Percentiles rank a stretch among this genome's conserved stretches.
phyloP scores from a whole-genome alignment of 1,140 invertebrate species.

The Nebria ingens region DNA sequence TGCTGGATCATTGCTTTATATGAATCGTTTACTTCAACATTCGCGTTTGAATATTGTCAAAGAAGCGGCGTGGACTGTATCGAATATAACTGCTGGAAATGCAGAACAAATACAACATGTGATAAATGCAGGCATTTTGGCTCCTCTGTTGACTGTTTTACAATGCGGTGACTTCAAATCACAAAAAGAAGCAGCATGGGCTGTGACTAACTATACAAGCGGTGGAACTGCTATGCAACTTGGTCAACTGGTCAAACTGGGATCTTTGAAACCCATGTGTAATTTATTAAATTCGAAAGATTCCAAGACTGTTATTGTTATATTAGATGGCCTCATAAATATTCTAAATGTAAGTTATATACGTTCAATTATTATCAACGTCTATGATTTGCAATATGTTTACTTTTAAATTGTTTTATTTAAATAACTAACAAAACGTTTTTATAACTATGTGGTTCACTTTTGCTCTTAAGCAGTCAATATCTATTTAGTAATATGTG shows the following conservation, averaged over 20 bases:
- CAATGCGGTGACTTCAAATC: constrained; percentile 96
- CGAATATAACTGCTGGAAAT: constrained; percentile 98
- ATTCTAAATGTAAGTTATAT: constrained; percentile 49
- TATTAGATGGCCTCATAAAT: constrained; percentile 85
- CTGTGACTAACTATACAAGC: constrained; percentile 96
- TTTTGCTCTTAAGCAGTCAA: too few relatives aligned
- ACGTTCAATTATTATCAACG: background rate
- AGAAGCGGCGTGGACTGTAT: constrained; percentile 98
- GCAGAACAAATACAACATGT: constrained; percentile 94
- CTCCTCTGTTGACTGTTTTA: constrained; percentile 57
- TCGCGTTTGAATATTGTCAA: constrained; percentile 57
- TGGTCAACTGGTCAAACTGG: constrained; percentile 73
- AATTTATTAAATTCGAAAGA: constrained; percentile 83
- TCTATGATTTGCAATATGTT: background rate
- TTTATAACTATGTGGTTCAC: too few relatives aligned
- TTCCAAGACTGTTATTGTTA: constrained; percentile 67
- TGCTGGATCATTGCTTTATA: constrained; percentile 61
- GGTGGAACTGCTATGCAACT: constrained; percentile 89
- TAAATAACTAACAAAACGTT: too few relatives aligned
- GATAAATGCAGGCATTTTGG: constrained; percentile 86
- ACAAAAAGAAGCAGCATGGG: constrained; percentile 99
- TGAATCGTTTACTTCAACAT: constrained; percentile 64
- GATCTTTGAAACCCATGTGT: constrained; percentile 86
- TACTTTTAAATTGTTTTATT: too few relatives aligned
- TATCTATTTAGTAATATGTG: too few relatives aligned